Evolutionary conservation across 2,888 invertebrate species (phyloP).

Genomic region (Lasius fuliginosus): DNA sequence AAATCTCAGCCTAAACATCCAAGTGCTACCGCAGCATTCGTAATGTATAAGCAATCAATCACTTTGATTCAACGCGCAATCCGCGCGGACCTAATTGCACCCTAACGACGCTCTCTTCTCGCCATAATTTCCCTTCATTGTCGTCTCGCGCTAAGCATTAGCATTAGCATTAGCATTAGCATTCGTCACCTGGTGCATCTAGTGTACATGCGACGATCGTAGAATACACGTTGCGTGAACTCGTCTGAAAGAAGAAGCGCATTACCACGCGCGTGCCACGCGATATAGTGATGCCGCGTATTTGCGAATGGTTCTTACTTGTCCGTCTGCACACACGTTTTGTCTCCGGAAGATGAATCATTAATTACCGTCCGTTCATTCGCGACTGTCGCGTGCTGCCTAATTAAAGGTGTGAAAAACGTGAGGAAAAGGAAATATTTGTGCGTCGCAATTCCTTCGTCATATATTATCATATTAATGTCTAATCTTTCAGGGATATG

Average conservation of each 20-base stretch:
- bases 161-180: constrained; percentile 50
- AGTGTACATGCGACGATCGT: constrained; percentile 29
- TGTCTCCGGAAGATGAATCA: constrained; percentile 68
- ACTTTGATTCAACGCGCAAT: constrained; percentile 26
- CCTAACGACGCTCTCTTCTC: constrained; percentile 36
- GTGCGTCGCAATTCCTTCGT: neutral
- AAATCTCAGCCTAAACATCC: neutral
- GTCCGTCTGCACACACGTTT: constrained; percentile 25
- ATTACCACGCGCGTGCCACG: constrained; percentile 33
- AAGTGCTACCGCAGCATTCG: neutral
- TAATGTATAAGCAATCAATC: constrained; percentile 40
- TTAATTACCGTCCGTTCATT: constrained; percentile 72
- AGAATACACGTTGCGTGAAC: neutral
- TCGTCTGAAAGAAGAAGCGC: constrained; percentile 12
- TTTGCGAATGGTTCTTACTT: constrained; percentile 48
- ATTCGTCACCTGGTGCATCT: constrained; percentile 60
- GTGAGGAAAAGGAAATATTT: neutral
- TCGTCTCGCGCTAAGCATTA: constrained; percentile 36
- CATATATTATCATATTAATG: neutral
- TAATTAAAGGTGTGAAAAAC: neutral
- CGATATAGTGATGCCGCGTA: neutral
- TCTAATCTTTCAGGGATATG: neutral
- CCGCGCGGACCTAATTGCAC: constrained; percentile 23
- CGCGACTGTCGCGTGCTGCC: constrained; percentile 47
- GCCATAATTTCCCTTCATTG: constrained; percentile 30